Percentiles rank a stretch among this genome's conserved stretches.
phyloP scores from a whole-genome alignment of 2,888 invertebrate species.

The Oligia strigilis region DNA sequence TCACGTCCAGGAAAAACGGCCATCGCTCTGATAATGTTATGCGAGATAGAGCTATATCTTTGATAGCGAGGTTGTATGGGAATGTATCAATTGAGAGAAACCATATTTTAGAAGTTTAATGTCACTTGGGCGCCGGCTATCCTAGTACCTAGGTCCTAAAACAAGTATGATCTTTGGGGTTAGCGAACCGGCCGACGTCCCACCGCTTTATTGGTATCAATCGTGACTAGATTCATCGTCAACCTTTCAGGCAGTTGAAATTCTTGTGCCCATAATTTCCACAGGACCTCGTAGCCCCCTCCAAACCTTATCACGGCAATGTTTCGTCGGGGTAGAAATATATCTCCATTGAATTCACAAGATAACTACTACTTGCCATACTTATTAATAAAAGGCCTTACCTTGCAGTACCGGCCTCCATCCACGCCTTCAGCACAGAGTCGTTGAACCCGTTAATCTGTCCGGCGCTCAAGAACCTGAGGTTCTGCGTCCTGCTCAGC shows the following conservation, averaged over 20 bases:
- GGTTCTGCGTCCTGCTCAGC: constrained; percentile 95
- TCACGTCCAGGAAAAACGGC: too few relatives aligned
- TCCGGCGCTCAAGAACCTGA: constrained; percentile 98
- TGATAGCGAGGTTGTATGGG: not conserved
- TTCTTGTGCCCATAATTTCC: not conserved
- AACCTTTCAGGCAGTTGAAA: not conserved
- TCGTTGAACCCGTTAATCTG: constrained; percentile 99
- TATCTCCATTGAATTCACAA: not conserved
- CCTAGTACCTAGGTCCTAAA: not conserved
- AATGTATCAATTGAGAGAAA: not conserved
- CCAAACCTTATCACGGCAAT: not conserved
- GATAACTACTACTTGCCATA: not conserved
- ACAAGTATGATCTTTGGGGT: not conserved
- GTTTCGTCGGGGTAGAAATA: not conserved
- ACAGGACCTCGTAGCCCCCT: not conserved
- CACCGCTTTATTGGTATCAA: not conserved
- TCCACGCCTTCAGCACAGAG: constrained; percentile 97
- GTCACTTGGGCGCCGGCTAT: not conserved
- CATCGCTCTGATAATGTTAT: too few relatives aligned
- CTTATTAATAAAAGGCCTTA: too few relatives aligned
- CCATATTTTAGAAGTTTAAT: not conserved
- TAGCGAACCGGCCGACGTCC: not conserved
- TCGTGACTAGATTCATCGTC: not conserved
- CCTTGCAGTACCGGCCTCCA: constrained; percentile 95
- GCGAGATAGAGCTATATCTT: not conserved